Conservation (phyloP, 2,888 invertebrate genomes). For the Tetranychus truncatus region DNA sequence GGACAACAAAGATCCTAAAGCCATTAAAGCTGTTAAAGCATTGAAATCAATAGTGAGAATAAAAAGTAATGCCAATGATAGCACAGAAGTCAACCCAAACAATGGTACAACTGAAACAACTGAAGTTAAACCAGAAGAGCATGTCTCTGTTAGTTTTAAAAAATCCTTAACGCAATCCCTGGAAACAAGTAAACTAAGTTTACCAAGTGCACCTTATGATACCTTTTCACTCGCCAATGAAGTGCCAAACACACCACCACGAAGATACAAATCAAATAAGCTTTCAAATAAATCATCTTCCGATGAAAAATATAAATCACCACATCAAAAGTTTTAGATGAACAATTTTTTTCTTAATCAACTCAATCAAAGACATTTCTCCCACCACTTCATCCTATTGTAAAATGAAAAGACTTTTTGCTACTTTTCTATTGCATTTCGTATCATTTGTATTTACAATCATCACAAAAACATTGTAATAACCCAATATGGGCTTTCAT, state of each 20-base stretch:
- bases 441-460: background rate
- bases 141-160: background rate
- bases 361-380: background rate
- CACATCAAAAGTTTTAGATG: no score
- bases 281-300: background rate
- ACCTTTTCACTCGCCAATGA: background rate
- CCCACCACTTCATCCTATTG: background rate
- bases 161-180: background rate
- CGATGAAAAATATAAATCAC: no score
- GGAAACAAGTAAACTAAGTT: background rate
- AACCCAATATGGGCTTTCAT: background rate
- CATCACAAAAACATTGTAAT: background rate
- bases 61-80: background rate
- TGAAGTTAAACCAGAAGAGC: no score
- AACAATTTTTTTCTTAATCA: no score
- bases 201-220: background rate
- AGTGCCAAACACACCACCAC: background rate
- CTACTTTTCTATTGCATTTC: background rate
- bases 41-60: background rate
- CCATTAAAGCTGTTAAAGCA: background rate
- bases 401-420: background rate
- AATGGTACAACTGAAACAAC: no score
- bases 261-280: background rate
- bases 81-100: background rate
- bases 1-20: background rate